A percentile compares a stretch with the other conserved stretches of the same genome.
Evolutionary conservation across 2,888 invertebrate species (phyloP).

Genomic region (Hirtodrosophila alboralis): DNA sequence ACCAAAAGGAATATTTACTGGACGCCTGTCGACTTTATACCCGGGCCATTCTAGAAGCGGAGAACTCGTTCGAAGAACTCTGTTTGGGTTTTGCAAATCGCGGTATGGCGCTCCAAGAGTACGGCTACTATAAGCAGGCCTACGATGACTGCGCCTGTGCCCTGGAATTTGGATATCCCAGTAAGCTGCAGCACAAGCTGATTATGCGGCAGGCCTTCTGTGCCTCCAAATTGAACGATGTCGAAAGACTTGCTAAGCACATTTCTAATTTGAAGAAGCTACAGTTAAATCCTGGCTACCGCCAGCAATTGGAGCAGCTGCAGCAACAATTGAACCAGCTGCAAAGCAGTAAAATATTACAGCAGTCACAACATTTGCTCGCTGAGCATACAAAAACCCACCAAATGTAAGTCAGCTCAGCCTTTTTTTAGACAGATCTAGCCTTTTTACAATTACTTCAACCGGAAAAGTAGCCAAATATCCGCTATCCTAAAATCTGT

Average conservation of each 20-base stretch:
- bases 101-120: slow-evolving; percentile 78
- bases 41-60: slow-evolving; percentile 75
- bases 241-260: slow-evolving; percentile 42
- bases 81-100: slow-evolving; percentile 81
- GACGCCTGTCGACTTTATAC: slow-evolving; percentile 76
- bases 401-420: slow-evolving; percentile 49
- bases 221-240: slow-evolving; percentile 56
- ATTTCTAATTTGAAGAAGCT: slow-evolving; percentile 33
- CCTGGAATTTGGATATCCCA: slow-evolving; percentile 69
- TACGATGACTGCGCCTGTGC: slow-evolving; percentile 81
- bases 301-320: slow-evolving; percentile 48
- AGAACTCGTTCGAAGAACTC: slow-evolving; percentile 55
- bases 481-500: too few relatives aligned
- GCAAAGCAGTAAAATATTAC: not conserved
- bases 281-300: slow-evolving; percentile 51
- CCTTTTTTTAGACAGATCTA: too few relatives aligned
- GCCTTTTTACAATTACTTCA: too few relatives aligned
- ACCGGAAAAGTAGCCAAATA: too few relatives aligned
- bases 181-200: slow-evolving; percentile 66
- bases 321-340: slow-evolving; percentile 21
- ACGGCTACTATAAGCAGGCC: slow-evolving; percentile 78
- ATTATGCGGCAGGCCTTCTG: slow-evolving; percentile 73
- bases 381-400: not conserved
- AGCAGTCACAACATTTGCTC: not conserved
- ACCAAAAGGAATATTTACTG: slow-evolving; percentile 45